A percentile compares a stretch with the other conserved stretches of the same genome.
phyloP scores from a whole-genome alignment of 2,797 vertebrate genomes.

The Mycteria americana region DNA sequence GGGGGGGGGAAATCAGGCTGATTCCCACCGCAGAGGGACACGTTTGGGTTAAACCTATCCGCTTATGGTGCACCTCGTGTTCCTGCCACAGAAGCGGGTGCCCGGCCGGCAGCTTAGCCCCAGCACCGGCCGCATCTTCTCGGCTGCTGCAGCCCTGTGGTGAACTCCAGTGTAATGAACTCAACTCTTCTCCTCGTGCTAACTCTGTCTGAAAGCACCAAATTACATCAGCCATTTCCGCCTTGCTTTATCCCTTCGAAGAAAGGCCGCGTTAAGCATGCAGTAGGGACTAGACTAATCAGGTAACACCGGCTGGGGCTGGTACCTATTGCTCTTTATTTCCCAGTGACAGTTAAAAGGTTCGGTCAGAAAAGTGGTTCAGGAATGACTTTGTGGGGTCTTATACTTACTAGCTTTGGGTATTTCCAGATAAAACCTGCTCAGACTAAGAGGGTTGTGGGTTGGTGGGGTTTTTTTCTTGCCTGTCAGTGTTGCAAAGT shows the following conservation, averaged over 20 bases:
- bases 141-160: not conserved
- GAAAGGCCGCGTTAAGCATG: not conserved
- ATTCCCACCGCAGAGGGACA: not conserved
- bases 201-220: constrained; percentile 4
- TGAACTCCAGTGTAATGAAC: not conserved
- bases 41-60: not conserved
- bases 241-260: not conserved
- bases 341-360: constrained; percentile 15
- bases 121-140: rapidly evolving
- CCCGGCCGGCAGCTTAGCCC: rapidly evolving
- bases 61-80: rapidly evolving
- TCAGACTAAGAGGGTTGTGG: not conserved
- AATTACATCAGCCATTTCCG: not conserved
- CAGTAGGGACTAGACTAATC: not conserved
- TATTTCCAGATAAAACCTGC: constrained; percentile 31
- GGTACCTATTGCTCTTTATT: not conserved
- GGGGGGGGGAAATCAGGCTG: not conserved
- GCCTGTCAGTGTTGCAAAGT: constrained; percentile 26
- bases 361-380: constrained; percentile 9
- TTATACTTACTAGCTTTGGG: not conserved
- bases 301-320: not conserved
- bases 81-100: not conserved
- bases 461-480: not conserved
- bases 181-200: not conserved
- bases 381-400: not conserved